Percentiles rank a stretch among this genome's conserved stretches.
Conservation (phyloP, 2,797 vertebrate species). For the Platalea minor region DNA sequence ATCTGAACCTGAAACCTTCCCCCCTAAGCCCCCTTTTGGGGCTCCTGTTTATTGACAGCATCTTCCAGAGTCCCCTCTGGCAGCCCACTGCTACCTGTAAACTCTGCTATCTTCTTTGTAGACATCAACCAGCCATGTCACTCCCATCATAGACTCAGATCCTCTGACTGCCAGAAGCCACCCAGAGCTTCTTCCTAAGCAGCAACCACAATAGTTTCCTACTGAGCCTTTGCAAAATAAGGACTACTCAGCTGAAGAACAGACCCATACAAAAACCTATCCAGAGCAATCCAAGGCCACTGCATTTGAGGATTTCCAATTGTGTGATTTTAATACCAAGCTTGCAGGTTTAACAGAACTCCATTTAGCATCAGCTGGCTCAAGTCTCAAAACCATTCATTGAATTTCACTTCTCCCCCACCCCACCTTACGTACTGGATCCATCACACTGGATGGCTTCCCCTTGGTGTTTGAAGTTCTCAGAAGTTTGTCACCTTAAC, state of each 20-base stretch:
- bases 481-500: neutral
- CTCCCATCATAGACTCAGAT: neutral
- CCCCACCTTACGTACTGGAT: accelerated
- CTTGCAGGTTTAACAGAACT: neutral
- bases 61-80: neutral
- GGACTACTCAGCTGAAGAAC: neutral
- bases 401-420: neutral
- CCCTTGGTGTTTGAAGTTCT: too few relatives aligned
- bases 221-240: neutral
- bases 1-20: neutral
- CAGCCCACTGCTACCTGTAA: neutral
- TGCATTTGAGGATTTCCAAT: neutral
- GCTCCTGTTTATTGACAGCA: too few relatives aligned
- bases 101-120: neutral
- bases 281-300: neutral
- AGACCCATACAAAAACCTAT: neutral
- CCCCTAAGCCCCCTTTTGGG: neutral
- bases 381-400: neutral
- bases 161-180: accelerated
- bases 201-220: neutral
- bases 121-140: neutral
- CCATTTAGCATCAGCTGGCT: neutral
- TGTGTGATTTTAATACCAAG: neutral
- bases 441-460: neutral
- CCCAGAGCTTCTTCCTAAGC: neutral